These are phyloP conservation scores for Sycophila texana DNA, from an alignment of 2,888 invertebrate species.

Conservation along the genomic window DNA sequence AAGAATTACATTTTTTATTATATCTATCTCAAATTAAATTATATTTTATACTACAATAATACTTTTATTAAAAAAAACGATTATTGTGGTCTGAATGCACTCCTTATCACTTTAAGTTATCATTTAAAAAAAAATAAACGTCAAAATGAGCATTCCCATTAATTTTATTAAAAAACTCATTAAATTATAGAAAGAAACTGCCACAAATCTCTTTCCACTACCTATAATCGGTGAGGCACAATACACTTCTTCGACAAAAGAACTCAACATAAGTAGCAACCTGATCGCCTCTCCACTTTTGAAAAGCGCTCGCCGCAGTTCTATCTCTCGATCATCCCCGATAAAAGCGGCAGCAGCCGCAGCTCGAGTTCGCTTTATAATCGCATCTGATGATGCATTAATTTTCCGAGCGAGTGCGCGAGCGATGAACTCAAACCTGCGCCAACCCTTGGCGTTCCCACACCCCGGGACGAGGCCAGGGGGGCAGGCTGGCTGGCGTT, in stretches of 20 bases:
- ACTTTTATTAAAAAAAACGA: too few species aligned
- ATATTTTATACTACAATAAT: too few species aligned
- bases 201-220: neutral
- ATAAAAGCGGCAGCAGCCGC: neutral
- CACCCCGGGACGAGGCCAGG: neutral
- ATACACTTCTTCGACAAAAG: too few species aligned
- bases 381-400: slow-evolving; percentile 45
- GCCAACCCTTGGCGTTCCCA: neutral
- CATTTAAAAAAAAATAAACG: too few species aligned
- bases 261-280: neutral
- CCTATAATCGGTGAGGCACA: too few species aligned
- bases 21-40: too few species aligned
- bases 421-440: slow-evolving; percentile 7
- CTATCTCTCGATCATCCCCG: slow-evolving; percentile 29
- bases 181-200: too few species aligned
- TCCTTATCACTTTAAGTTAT: too few species aligned
- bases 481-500: neutral
- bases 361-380: slow-evolving; percentile 46
- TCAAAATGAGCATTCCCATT: too few species aligned
- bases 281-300: neutral
- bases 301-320: neutral
- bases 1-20: too few species aligned
- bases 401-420: slow-evolving; percentile 45
- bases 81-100: too few species aligned
- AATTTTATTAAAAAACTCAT: too few species aligned